These are phyloP conservation scores for Lophius piscatorius DNA, from an alignment of 2,113 vertebrate genomes.

Conservation along the genomic window DNA sequence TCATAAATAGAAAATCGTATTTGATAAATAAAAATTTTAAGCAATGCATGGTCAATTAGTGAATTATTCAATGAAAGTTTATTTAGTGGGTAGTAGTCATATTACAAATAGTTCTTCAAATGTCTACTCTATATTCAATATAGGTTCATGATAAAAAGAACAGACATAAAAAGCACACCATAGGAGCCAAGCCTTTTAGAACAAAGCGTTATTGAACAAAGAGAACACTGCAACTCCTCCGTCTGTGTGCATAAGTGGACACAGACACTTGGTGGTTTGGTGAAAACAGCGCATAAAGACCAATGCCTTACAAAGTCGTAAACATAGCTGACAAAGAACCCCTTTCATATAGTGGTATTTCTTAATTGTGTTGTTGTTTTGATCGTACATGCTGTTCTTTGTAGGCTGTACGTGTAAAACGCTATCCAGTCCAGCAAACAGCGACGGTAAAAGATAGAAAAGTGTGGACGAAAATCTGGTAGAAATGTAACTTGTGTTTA, in stretches of 20 bases:
- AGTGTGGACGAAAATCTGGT: slow-evolving; percentile 20
- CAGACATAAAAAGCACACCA: slow-evolving; percentile 51
- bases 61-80: slow-evolving; percentile 63
- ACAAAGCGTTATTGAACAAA: slow-evolving; percentile 45
- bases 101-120: slow-evolving; percentile 65
- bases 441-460: slow-evolving; percentile 33
- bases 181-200: slow-evolving; percentile 30
- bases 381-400: slow-evolving; percentile 22
- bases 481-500: slow-evolving; percentile 54
- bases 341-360: slow-evolving; percentile 27
- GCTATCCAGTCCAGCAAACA: slow-evolving; percentile 28
- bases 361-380: not conserved
- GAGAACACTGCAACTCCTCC: slow-evolving; percentile 39
- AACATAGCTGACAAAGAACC: slow-evolving; percentile 55
- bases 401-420: slow-evolving; percentile 28
- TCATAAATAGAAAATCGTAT: slow-evolving; percentile 71
- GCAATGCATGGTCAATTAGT: slow-evolving; percentile 64
- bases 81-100: slow-evolving; percentile 53
- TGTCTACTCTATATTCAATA: slow-evolving; percentile 36
- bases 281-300: slow-evolving; percentile 44
- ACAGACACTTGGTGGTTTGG: slow-evolving; percentile 21
- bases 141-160: slow-evolving; percentile 19
- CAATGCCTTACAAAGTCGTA: slow-evolving; percentile 65
- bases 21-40: slow-evolving; percentile 44
- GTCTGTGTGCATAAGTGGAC: slow-evolving; percentile 56